phyloP scores from a whole-genome alignment of 2,797 vertebrate genomes.

The Tadarida brasiliensis region DNA sequence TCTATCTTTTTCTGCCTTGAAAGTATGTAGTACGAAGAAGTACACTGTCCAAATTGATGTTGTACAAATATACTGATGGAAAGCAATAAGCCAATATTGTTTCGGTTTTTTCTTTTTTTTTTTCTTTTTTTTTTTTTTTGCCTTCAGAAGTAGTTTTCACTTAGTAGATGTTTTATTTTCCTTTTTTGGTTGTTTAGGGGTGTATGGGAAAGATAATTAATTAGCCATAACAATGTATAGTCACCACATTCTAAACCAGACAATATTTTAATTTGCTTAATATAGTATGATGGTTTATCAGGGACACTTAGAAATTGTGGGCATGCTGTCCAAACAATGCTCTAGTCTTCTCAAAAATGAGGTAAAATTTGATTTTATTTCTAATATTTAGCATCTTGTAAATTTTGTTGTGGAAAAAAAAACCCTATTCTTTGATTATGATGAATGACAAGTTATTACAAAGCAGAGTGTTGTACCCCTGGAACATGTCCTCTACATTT shows the following conservation, averaged over 20 bases:
- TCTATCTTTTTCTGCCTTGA: not conserved
- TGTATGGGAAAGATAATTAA: not conserved
- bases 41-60: not conserved
- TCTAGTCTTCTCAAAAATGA: not conserved
- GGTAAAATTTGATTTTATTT: not conserved
- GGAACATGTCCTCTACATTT: not conserved
- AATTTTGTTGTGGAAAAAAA: not conserved
- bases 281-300: not conserved
- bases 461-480: conserved; percentile 28
- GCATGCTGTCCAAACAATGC: not conserved
- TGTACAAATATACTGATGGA: not conserved
- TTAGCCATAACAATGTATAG: not conserved
- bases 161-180: not conserved
- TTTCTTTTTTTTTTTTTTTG: no score
- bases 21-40: not conserved
- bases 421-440: conserved; percentile 17
- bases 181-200: not conserved
- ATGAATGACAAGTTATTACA: not conserved
- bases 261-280: not conserved
- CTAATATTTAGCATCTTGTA: not conserved
- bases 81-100: not conserved
- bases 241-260: not conserved
- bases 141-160: not conserved
- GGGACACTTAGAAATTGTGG: not conserved
- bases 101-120: no score